phyloP scores from a whole-genome alignment of 2,888 invertebrate species.

The Ectemnius continuus region DNA sequence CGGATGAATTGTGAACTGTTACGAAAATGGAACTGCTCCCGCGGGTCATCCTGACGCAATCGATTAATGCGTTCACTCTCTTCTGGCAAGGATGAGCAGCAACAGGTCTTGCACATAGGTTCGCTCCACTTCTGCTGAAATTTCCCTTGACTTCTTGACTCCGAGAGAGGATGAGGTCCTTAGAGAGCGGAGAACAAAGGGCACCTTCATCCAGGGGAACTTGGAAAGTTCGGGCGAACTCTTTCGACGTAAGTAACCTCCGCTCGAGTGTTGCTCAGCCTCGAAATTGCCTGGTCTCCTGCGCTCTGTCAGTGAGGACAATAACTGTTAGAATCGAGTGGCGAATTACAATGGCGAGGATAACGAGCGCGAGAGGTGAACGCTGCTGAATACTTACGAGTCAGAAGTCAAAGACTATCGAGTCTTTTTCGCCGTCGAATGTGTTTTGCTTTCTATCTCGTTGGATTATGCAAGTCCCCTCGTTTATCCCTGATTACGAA shows the following conservation, averaged over 20 bases:
- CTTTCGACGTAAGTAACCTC: no score
- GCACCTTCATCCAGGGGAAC: not conserved
- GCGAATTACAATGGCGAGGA: no score
- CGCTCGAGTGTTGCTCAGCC: no score
- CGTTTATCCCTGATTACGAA: constrained; percentile 59
- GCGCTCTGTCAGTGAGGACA: no score
- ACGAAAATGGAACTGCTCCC: constrained; percentile 27
- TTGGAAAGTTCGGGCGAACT: no score
- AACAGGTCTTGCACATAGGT: constrained; percentile 11
- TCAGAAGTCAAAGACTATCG: no score
- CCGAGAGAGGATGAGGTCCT: not conserved
- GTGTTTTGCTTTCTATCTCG: constrained; percentile 58
- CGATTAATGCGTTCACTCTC: constrained; percentile 15
- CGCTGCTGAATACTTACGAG: no score
- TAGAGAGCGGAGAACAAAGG: constrained; percentile 22
- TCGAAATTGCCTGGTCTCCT: no score
- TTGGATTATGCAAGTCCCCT: constrained; percentile 47
- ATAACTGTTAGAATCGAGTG: no score
- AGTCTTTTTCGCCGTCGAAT: not conserved
- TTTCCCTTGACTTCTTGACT: constrained; percentile 44
- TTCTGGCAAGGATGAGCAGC: constrained; percentile 2
- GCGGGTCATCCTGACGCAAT: constrained; percentile 22
- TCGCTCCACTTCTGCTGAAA: constrained; percentile 32
- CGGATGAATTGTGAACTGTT: constrained; percentile 9
- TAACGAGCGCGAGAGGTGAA: no score